These are phyloP conservation scores for Hypotaenidia okinawae DNA, from an alignment of 2,797 vertebrate species.

Conservation along the genomic window DNA sequence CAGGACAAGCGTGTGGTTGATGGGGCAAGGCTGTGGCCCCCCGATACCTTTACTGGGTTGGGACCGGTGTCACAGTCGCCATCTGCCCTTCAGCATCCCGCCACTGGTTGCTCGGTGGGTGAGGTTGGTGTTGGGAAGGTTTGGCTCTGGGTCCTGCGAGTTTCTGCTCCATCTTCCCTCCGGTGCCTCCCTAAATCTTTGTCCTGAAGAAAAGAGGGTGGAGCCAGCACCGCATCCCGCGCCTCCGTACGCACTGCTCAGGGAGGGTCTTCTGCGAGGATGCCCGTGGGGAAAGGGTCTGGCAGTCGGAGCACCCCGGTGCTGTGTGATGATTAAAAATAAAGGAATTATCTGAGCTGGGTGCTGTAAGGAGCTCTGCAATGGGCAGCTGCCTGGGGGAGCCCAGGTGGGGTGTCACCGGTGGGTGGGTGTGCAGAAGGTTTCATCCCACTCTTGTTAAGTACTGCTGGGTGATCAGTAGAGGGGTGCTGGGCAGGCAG, in stretches of 20 bases:
- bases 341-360: neutral
- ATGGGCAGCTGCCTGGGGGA: neutral
- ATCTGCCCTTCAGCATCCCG: neutral
- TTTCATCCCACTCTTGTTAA: neutral
- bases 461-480: neutral
- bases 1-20: fast-evolving
- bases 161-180: neutral
- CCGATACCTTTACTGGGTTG: fast-evolving
- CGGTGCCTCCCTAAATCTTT: constrained; percentile 53
- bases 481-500: neutral
- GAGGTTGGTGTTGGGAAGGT: neutral
- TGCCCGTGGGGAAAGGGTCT: neutral
- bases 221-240: constrained; percentile 55
- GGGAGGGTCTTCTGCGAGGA: neutral
- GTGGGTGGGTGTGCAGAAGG: neutral
- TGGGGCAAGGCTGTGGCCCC: neutral
- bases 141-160: fast-evolving
- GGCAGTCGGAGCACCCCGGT: neutral
- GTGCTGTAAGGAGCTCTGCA: neutral
- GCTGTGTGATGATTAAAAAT: neutral
- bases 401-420: neutral
- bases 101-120: neutral
- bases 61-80: neutral
- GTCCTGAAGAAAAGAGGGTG: constrained; percentile 64
- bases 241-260: neutral